These are phyloP conservation scores for Echiichthys vipera DNA, from an alignment of 2,797 vertebrate species.

Conservation along the genomic window DNA sequence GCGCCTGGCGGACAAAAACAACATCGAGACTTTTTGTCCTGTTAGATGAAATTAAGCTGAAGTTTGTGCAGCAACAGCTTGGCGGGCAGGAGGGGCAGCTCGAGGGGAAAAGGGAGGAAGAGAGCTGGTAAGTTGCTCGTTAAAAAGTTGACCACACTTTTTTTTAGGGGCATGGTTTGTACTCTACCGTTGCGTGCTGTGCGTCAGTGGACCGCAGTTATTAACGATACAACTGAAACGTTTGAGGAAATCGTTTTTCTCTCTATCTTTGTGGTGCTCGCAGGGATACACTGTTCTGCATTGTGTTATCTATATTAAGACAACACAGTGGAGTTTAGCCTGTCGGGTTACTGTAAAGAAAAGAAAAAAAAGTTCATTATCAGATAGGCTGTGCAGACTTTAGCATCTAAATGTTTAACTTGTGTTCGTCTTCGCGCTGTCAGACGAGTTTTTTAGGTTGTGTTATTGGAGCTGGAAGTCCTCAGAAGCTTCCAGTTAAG, in stretches of 20 bases:
- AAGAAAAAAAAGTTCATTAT: constrained; percentile 2
- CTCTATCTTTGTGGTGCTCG: neutral
- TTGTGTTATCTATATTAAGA: constrained; percentile 6
- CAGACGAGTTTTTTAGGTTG: neutral
- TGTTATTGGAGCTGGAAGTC: neutral
- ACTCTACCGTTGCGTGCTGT: constrained; percentile 6
- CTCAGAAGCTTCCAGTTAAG: neutral
- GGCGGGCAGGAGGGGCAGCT: constrained; percentile 60
- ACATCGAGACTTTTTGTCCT: constrained; percentile 13
- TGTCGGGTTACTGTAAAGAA: constrained; percentile 23
- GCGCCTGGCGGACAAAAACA: constrained; percentile 7
- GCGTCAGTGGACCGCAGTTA: neutral
- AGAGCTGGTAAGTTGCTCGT: constrained; percentile 84
- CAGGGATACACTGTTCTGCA: neutral
- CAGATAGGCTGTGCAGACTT: neutral
- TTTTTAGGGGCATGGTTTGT: constrained; percentile 47
- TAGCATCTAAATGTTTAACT: constrained; percentile 25
- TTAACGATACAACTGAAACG: neutral
- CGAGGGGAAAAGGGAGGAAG: constrained; percentile 70
- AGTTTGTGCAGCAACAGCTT: constrained; percentile 46
- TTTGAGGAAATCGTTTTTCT: neutral
- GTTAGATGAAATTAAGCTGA: constrained; percentile 45
- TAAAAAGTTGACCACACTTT: constrained; percentile 78
- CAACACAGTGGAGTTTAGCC: constrained; percentile 8
- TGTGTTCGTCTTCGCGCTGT: neutral